A percentile compares a stretch with the other conserved stretches of the same genome.
phyloP scores from a whole-genome alignment of 2,113 vertebrate genomes.

The Bucco capensis region DNA sequence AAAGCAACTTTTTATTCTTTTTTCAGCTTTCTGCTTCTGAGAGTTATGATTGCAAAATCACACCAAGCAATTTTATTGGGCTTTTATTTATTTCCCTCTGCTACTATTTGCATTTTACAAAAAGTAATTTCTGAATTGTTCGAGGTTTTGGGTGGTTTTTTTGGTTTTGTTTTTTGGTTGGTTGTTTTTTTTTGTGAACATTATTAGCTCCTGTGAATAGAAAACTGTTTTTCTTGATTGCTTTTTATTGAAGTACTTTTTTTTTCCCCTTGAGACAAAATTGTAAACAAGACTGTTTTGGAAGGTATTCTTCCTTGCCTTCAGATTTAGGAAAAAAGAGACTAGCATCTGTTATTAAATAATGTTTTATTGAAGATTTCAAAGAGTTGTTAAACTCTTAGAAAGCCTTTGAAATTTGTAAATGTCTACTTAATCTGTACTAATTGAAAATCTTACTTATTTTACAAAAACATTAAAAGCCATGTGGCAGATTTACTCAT shows the following conservation, averaged over 20 bases:
- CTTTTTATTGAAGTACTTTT: background rate
- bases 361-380: background rate
- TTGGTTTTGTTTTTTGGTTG: background rate
- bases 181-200: background rate
- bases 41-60: background rate
- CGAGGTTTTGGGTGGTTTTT: background rate
- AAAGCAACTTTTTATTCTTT: background rate
- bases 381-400: background rate
- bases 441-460: background rate
- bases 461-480: background rate
- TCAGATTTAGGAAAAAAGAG: conserved; percentile 4
- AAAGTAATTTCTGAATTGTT: background rate
- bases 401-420: background rate
- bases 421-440: background rate
- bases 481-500: background rate
- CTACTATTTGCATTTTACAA: conserved; percentile 14
- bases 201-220: conserved; percentile 9
- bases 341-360: background rate
- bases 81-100: conserved; percentile 8
- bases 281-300: background rate
- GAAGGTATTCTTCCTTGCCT: background rate
- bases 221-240: background rate
- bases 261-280: background rate
- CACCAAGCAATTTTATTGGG: background rate
- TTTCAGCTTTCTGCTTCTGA: background rate